A percentile compares a stretch with the other conserved stretches of the same genome.
Conservation (phyloP, 2,797 vertebrate species). For the Selene dorsalis region DNA sequence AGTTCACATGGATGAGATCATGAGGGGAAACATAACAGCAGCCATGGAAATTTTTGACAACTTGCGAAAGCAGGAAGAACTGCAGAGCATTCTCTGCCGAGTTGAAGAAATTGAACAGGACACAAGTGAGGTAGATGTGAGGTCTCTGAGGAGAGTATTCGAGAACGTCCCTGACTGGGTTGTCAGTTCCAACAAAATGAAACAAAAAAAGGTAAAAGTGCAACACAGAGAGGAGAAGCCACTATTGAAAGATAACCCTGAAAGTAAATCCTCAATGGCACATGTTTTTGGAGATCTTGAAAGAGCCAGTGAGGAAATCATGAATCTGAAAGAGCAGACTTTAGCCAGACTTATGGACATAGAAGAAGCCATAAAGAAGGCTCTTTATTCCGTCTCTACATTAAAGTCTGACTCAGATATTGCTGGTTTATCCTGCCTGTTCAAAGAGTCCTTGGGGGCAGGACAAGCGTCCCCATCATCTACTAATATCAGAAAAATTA, state of each 20-base stretch:
- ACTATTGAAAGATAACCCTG: slow-evolving; percentile 68
- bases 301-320: slow-evolving; percentile 91
- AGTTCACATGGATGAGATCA: slow-evolving; percentile 92
- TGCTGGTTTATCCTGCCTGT: slow-evolving; percentile 87
- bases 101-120: slow-evolving; percentile 91
- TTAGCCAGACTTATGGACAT: slow-evolving; percentile 92
- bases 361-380: slow-evolving; percentile 93
- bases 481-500: slow-evolving; percentile 86
- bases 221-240: slow-evolving; percentile 62
- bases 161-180: slow-evolving; percentile 89
- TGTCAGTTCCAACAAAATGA: slow-evolving; percentile 70
- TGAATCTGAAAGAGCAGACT: slow-evolving; percentile 93
- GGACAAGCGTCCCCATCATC: slow-evolving; percentile 71
- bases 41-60: slow-evolving; percentile 90
- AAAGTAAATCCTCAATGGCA: slow-evolving; percentile 85
- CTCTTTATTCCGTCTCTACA: slow-evolving; percentile 91
- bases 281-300: slow-evolving; percentile 93
- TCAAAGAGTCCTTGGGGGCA: slow-evolving; percentile 88
- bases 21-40: slow-evolving; percentile 87
- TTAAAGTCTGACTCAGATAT: slow-evolving; percentile 93
- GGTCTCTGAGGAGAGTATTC: slow-evolving; percentile 86
- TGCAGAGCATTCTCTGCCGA: slow-evolving; percentile 88
- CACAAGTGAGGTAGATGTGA: slow-evolving; percentile 85
- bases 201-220: slow-evolving; percentile 51
- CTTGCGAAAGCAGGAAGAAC: slow-evolving; percentile 88